These are phyloP conservation scores for Melanocharis versteri DNA, from an alignment of 2,113 vertebrate genomes.

Conservation along the genomic window DNA sequence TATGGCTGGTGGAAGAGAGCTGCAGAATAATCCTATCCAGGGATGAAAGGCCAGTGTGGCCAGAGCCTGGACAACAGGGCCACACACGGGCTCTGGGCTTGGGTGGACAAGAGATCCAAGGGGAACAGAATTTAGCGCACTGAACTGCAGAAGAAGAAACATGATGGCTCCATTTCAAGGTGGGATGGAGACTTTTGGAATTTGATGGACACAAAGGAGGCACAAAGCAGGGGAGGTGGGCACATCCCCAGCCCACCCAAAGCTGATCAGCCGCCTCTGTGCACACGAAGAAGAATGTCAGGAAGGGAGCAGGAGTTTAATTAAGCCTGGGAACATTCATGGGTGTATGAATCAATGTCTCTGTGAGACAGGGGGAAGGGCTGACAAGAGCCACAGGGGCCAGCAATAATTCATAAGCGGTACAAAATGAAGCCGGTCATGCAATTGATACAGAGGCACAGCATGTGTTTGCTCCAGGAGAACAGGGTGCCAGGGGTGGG, in stretches of 20 bases:
- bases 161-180: neutral
- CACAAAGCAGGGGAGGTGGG: neutral
- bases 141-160: neutral
- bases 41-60: neutral
- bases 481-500: fast-evolving
- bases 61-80: neutral
- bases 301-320: neutral
- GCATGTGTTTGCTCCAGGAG: neutral
- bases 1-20: neutral
- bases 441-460: neutral
- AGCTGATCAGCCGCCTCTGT: neutral
- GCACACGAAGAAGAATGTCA: neutral
- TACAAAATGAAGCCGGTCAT: neutral
- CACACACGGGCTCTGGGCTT: neutral
- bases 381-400: neutral
- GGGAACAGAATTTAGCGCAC: neutral
- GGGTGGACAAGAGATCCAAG: neutral
- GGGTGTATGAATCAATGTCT: neutral
- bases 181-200: neutral
- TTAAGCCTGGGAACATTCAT: neutral
- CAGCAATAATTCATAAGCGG: slow-evolving; percentile 13
- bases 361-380: neutral
- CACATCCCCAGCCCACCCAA: neutral
- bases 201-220: neutral
- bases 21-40: neutral